These are phyloP conservation scores for Amphilophus citrinellus DNA, from an alignment of 2,113 vertebrate genomes.

Conservation along the genomic window DNA sequence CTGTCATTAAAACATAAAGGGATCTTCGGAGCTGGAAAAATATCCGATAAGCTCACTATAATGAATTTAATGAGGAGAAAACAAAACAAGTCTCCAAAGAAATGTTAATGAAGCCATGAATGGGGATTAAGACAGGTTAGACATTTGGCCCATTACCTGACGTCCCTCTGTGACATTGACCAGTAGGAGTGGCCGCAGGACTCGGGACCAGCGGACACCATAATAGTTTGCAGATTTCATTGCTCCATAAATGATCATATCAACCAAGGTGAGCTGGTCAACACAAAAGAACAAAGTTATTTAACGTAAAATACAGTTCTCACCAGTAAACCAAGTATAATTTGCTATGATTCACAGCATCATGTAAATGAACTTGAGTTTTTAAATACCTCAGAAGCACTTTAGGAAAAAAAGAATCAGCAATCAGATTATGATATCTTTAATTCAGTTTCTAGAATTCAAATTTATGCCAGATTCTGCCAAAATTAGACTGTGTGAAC, in stretches of 20 bases:
- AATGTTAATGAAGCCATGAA: neutral
- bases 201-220: constrained; percentile 89
- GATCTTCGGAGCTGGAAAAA: neutral
- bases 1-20: neutral
- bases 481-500: too few relatives aligned
- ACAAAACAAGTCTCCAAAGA: fast-evolving
- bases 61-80: neutral
- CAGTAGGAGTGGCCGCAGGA: constrained; percentile 89
- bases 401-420: too few relatives aligned
- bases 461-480: too few relatives aligned
- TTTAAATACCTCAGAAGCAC: too few relatives aligned
- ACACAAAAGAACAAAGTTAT: neutral
- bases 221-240: constrained; percentile 76
- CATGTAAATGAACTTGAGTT: too few relatives aligned
- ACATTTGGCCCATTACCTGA: constrained; percentile 81
- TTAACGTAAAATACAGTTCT: neutral
- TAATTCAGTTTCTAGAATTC: too few relatives aligned
- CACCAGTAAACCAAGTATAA: too few relatives aligned
- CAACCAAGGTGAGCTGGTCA: constrained; percentile 86
- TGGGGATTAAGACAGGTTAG: neutral
- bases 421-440: too few relatives aligned
- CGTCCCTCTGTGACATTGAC: constrained; percentile 93
- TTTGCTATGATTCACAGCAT: too few relatives aligned
- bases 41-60: neutral
- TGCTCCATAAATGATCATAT: constrained; percentile 85